Percentiles rank a stretch among this genome's conserved stretches.
These are phyloP conservation scores for Gnathonemus longibarbis DNA, from an alignment of 2,113 vertebrate genomes.

Conservation along the genomic window DNA sequence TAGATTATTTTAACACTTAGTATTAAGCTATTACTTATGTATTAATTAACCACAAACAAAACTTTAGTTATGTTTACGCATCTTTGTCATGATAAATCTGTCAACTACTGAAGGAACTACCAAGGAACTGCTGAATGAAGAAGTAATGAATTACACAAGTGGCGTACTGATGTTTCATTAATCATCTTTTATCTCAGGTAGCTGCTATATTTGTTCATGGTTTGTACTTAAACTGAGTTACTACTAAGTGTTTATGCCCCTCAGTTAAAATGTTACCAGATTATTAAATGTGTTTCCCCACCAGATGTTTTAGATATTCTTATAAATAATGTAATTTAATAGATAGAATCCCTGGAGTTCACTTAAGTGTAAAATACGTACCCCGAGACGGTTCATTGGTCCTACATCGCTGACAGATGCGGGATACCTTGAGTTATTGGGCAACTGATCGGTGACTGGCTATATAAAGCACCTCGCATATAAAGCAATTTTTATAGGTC, in stretches of 20 bases:
- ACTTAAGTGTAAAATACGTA: background rate
- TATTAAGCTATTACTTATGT: background rate
- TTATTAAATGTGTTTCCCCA: background rate
- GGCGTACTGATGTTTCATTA: background rate
- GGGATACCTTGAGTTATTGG: conserved; percentile 27
- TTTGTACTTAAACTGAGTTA: background rate
- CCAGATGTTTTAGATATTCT: background rate
- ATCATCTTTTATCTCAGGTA: background rate
- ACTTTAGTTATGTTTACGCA: background rate
- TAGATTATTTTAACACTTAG: background rate
- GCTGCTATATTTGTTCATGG: background rate
- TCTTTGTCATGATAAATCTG: background rate
- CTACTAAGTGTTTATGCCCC: background rate
- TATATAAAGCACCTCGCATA: conserved; percentile 32
- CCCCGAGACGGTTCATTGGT: background rate
- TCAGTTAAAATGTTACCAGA: background rate
- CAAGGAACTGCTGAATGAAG: background rate
- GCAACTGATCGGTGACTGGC: conserved; percentile 5
- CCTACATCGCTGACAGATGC: conserved; percentile 29
- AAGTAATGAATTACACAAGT: background rate
- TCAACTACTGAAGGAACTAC: background rate
- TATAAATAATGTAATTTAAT: background rate
- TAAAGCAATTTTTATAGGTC: background rate
- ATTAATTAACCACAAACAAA: background rate
- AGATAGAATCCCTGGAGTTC: background rate